phyloP scores from a whole-genome alignment of 2,113 vertebrate species.

The Oryctolagus cuniculus region DNA sequence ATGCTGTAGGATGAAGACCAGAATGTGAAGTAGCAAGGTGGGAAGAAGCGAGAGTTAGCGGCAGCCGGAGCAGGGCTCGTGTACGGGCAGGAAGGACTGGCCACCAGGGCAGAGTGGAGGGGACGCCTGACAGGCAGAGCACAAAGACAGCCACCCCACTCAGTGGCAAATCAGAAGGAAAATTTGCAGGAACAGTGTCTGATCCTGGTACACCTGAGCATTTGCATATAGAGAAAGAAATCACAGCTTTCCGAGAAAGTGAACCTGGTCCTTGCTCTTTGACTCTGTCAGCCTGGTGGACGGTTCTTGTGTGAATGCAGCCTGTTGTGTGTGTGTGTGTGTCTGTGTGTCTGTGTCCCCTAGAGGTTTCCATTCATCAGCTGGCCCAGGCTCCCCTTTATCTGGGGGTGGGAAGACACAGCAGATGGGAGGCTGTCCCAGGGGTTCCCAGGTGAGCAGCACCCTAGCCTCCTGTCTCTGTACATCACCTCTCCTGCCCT shows the following conservation, averaged over 20 bases:
- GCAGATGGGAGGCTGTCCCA: too few species aligned
- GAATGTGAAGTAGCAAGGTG: neutral
- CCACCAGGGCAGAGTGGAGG: neutral
- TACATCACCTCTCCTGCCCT: neutral
- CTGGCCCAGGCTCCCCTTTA: neutral
- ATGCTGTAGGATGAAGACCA: neutral
- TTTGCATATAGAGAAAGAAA: neutral
- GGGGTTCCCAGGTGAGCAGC: rapidly evolving
- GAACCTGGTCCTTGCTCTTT: too few species aligned
- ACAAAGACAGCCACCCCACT: neutral
- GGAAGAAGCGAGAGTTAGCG: neutral
- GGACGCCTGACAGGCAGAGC: too few species aligned
- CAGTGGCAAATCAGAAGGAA: neutral
- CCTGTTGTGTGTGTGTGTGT: neutral
- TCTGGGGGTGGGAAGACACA: rapidly evolving
- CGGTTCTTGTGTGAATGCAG: too few species aligned
- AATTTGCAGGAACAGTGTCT: neutral
- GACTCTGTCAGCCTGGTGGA: too few species aligned
- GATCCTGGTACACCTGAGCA: neutral
- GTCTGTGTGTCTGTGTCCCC: neutral
- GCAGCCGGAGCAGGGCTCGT: too few species aligned
- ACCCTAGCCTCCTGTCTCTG: rapidly evolving
- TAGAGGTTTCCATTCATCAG: neutral
- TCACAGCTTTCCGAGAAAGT: neutral
- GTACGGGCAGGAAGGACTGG: neutral